A percentile compares a stretch with the other conserved stretches of the same genome.
Conservation (phyloP, 2,888 invertebrate species). For the Lymantria monacha region DNA sequence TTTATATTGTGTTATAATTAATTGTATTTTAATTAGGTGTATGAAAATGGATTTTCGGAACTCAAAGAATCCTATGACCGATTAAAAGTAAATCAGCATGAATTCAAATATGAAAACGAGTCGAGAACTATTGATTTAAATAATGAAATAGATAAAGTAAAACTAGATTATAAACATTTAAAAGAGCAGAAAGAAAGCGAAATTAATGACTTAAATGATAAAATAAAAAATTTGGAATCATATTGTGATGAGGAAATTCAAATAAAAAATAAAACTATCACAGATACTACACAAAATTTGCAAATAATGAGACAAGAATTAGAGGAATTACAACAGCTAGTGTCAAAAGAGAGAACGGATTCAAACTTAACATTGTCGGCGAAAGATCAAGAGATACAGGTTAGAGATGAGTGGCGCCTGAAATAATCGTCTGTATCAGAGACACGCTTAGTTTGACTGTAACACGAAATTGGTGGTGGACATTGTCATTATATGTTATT, state of each 20-base stretch:
- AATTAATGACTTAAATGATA: conserved; percentile 45
- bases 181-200: conserved; percentile 45
- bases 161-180: conserved; percentile 38
- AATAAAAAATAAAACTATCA: conserved; percentile 44
- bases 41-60: conserved; percentile 46
- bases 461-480: conserved; percentile 27
- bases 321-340: conserved; percentile 41
- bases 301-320: conserved; percentile 46
- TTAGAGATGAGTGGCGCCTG: conserved; percentile 49
- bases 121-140: conserved; percentile 36
- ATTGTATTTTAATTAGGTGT: conserved; percentile 52
- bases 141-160: conserved; percentile 43
- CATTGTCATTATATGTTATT: conserved; percentile 8
- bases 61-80: conserved; percentile 37
- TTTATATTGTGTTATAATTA: conserved; percentile 17
- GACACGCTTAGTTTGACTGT: conserved; percentile 21
- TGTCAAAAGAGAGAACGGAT: conserved; percentile 53
- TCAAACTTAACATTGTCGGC: conserved; percentile 40
- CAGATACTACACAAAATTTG: conserved; percentile 36
- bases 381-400: conserved; percentile 61
- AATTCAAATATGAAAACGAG: conserved; percentile 40
- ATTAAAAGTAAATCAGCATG: conserved; percentile 35
- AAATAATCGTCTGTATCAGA: conserved; percentile 13
- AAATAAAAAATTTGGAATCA: conserved; percentile 39
- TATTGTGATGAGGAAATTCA: conserved; percentile 32